Percentiles rank a stretch among this genome's conserved stretches.
Evolutionary conservation across 1,140 invertebrate species (phyloP).

Genomic region (Trypoxylus dichotomus): DNA sequence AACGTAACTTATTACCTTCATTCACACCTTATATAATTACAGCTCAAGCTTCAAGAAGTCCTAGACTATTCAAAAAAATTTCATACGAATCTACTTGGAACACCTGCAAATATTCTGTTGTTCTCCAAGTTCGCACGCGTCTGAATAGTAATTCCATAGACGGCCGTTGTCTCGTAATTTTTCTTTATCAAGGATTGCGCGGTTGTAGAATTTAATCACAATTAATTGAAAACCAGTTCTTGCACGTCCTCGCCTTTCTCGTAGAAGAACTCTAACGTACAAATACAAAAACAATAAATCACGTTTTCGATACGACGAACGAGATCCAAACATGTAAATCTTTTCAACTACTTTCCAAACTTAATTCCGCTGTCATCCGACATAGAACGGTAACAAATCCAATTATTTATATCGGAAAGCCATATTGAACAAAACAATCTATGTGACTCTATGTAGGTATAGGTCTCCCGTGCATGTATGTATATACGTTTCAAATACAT

Average conservation of each 20-base stretch:
- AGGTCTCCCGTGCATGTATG: too few relatives aligned
- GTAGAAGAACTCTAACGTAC: neutral
- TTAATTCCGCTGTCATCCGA: neutral
- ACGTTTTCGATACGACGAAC: neutral
- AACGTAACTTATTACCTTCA: too few relatives aligned
- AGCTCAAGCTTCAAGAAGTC: too few relatives aligned
- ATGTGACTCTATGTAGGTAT: neutral
- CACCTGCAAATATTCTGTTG: too few relatives aligned
- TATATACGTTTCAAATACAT: neutral
- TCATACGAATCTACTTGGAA: too few relatives aligned
- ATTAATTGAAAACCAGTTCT: neutral
- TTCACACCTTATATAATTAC: too few relatives aligned
- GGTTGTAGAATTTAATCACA: neutral
- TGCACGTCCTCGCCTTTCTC: neutral
- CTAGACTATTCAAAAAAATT: too few relatives aligned
- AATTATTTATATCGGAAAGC: neutral
- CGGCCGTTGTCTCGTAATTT: too few relatives aligned
- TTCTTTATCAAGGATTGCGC: too few relatives aligned
- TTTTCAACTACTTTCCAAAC: neutral
- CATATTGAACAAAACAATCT: neutral
- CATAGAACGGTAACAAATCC: neutral
- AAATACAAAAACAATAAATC: neutral
- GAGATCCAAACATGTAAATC: too few relatives aligned
- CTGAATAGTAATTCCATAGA: too few relatives aligned
- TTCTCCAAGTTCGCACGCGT: too few relatives aligned